Evolutionary conservation across 2,888 invertebrate species (phyloP), one percentile per base, ranked within the genome.

Genomic region (Drosophila longiperda): DNA sequence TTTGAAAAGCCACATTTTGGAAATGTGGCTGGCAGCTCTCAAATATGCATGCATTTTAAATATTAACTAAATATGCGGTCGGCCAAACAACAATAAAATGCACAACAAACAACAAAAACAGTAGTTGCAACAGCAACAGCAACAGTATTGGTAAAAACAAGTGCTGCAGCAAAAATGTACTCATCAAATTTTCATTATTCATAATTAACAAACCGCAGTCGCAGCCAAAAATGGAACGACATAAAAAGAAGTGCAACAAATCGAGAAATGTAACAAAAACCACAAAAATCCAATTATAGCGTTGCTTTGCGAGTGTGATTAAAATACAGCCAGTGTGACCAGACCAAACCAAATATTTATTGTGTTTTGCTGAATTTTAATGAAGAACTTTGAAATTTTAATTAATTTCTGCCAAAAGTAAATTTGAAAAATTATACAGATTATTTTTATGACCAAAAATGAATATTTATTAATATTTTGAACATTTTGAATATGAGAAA

Each of bases 121-220:
- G 38, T 6, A 57, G 73, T 48, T 32, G 20, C 20, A 69, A 73
- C 40, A 45, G 15, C 12, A 62, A 57, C 57, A 62, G n/a, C 52
- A 63, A n/a, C 54, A 65, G 61, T 52, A 20, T 40, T 40, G 33
- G 20, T 2, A 17, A 63, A 63, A 60, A 40, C 73, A 75, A 71
- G 66, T 55, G 67, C 64, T 80, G 78, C 80, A 68, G 53, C 73
- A 73, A 73, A 80, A 78, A 77, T 78, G 52, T 72, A 49, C 76
- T 82, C 87, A 89, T 82, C 82, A 85, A 87, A 82, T 75, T 76
- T 89, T 80, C 80, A 87, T 87, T 87, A 79, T 87, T 89, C 76
- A 89, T 81, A 83, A 85, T 87, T 81, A 83, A 89, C 85, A 89
- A 82, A 71, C 83, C 80, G 72, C 77, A 89, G 80, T 85, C 78